Percentiles rank a stretch among this genome's conserved stretches.
These are phyloP conservation scores for Ommatoiulus sabulosus DNA, from an alignment of 2,888 invertebrate species.

Conservation along the genomic window DNA sequence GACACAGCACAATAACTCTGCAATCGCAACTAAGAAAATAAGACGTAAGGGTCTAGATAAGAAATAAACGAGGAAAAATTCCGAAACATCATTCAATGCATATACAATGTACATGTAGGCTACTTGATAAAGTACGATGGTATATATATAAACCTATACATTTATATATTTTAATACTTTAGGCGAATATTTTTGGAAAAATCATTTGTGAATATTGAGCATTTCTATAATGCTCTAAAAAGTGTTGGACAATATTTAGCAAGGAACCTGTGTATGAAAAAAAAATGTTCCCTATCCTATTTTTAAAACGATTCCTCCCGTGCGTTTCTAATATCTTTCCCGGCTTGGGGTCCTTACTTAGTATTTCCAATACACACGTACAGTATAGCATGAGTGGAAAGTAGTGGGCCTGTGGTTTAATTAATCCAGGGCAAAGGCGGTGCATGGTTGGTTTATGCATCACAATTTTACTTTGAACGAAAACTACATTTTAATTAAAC, in stretches of 20 bases:
- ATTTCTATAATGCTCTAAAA: background rate
- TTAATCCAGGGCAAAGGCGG: background rate
- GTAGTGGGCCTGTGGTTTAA: background rate
- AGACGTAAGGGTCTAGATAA: background rate
- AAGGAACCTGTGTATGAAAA: background rate
- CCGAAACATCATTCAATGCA: background rate
- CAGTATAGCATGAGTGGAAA: background rate
- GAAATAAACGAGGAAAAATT: background rate
- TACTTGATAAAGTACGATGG: no score
- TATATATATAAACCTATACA: background rate
- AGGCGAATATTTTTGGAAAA: background rate
- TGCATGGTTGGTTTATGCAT: background rate
- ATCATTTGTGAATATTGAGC: background rate
- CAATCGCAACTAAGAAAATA: background rate
- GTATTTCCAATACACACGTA: background rate
- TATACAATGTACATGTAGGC: no score
- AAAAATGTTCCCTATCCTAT: background rate
- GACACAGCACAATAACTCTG: background rate
- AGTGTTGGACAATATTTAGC: background rate
- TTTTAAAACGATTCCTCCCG: background rate
- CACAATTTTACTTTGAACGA: background rate
- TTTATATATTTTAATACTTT: background rate
- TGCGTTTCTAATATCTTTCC: background rate
- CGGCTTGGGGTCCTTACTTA: background rate
- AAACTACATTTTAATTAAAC: slow-evolving; percentile 13